phyloP scores from a whole-genome alignment of 2,888 invertebrate species.

The Melinaea marsaeus region DNA sequence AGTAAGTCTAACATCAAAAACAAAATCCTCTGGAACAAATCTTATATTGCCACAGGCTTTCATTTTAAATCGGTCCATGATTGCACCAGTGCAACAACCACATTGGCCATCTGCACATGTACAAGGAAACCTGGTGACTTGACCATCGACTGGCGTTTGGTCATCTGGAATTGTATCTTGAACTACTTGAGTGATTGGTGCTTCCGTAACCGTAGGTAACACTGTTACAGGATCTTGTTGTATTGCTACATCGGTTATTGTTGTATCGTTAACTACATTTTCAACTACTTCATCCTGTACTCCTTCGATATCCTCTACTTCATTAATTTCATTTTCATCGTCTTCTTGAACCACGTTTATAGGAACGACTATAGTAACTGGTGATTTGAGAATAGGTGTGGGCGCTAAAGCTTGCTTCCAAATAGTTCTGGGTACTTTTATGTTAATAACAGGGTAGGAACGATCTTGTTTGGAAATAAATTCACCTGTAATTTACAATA shows the following conservation, averaged over 20 bases:
- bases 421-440: constrained; percentile 54
- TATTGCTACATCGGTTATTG: constrained; percentile 37
- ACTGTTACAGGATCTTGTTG: constrained; percentile 37
- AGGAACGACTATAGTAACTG: constrained; percentile 62
- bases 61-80: constrained; percentile 81
- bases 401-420: constrained; percentile 62
- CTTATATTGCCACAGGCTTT: constrained; percentile 87
- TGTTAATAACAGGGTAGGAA: constrained; percentile 55
- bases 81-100: constrained; percentile 82
- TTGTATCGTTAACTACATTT: constrained; percentile 37
- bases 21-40: constrained; percentile 89
- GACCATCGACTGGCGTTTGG: constrained; percentile 54
- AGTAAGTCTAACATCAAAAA: constrained; percentile 84
- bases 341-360: constrained; percentile 60
- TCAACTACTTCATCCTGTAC: constrained; percentile 41
- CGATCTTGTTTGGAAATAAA: constrained; percentile 41
- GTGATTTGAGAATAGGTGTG: constrained; percentile 62
- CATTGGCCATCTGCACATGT: constrained; percentile 80
- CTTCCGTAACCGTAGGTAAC: constrained; percentile 38
- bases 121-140: constrained; percentile 79
- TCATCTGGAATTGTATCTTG: constrained; percentile 42
- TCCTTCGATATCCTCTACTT: constrained; percentile 34
- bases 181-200: constrained; percentile 28
- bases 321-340: constrained; percentile 38
- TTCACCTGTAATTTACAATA: constrained; percentile 23